A percentile compares a stretch with the other conserved stretches of the same genome.
phyloP scores from a whole-genome alignment of 2,797 vertebrate genomes.

The Falco columbarius region DNA sequence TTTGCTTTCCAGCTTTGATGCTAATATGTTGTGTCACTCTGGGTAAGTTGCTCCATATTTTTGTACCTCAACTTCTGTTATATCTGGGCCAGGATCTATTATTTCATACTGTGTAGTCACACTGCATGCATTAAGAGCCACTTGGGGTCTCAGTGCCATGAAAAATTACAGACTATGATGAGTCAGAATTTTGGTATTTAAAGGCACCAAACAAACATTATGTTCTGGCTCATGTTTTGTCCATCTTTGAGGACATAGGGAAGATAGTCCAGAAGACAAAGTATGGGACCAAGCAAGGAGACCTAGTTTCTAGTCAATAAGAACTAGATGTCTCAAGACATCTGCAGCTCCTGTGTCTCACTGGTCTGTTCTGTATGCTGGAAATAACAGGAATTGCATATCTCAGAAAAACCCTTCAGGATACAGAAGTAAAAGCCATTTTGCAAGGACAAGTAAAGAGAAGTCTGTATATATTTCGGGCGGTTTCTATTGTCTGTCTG shows the following conservation, averaged over 20 bases:
- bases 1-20: neutral
- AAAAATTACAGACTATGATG: neutral
- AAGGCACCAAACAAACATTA: neutral
- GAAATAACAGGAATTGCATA: neutral
- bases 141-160: neutral
- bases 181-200: neutral
- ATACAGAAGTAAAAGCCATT: neutral
- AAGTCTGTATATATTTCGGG: neutral
- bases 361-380: neutral
- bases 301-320: neutral
- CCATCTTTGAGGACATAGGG: neutral
- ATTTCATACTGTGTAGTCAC: neutral
- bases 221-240: neutral
- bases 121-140: neutral
- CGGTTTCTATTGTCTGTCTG: neutral
- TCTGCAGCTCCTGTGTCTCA: neutral
- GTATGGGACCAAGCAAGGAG: neutral
- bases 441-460: constrained; percentile 15
- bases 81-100: neutral
- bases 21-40: neutral
- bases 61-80: neutral
- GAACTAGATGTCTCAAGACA: neutral
- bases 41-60: neutral
- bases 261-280: neutral
- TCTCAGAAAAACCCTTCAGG: neutral